A percentile compares a stretch with the other conserved stretches of the same genome.
These are phyloP conservation scores for Drosophila lacicola DNA, from an alignment of 2,888 invertebrate species.

Conservation along the genomic window DNA sequence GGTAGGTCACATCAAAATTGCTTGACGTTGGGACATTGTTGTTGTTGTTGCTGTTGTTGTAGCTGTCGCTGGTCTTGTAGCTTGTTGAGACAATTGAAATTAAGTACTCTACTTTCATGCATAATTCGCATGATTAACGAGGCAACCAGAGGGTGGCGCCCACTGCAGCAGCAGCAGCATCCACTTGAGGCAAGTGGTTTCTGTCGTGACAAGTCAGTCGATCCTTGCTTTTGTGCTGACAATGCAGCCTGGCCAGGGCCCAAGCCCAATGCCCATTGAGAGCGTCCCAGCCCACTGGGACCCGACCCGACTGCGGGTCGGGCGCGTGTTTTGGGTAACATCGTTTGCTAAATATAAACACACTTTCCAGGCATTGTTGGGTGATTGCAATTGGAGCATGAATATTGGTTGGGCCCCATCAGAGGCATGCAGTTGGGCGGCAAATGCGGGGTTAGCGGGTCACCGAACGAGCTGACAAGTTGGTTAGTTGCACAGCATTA, in stretches of 20 bases:
- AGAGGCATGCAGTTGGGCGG: constrained; percentile 24
- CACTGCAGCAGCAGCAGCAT: constrained; percentile 38
- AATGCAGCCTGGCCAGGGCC: constrained; percentile 47
- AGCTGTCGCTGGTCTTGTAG: constrained; percentile 38
- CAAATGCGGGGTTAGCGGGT: not conserved
- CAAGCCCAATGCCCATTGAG: constrained; percentile 11
- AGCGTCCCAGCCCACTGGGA: not conserved
- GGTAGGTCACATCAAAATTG: constrained; percentile 76
- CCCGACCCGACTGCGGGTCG: not conserved
- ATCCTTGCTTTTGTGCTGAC: constrained; percentile 67
- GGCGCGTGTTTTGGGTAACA: constrained; percentile 41
- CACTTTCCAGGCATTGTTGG: constrained; percentile 69
- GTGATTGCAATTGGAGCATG: constrained; percentile 75
- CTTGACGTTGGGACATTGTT: constrained; percentile 45
- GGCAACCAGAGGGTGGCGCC: constrained; percentile 35
- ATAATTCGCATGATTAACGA: constrained; percentile 81
- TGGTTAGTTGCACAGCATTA: constrained; percentile 51
- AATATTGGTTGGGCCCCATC: constrained; percentile 64
- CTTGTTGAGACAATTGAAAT: constrained; percentile 80
- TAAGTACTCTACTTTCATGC: constrained; percentile 80
- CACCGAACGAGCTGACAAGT: constrained; percentile 46
- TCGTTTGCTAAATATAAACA: constrained; percentile 75
- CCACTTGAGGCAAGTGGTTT: constrained; percentile 68
- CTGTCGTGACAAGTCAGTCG: constrained; percentile 64
- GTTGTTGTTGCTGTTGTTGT: constrained; percentile 18